Conservation (phyloP, 2,113 vertebrate species). For the pig (Sus scrofa) region T2T-Sscrofa CM000827.6:78579501-78580000, state of each 20-base stretch:
- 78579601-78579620: background rate
- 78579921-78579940: conserved; percentile 40
- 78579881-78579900: conserved; percentile 44
- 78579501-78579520: conserved; percentile 35
- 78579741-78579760: background rate
- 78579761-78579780: background rate
- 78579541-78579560: background rate
- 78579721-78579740: background rate
- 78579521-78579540: background rate
- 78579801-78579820: background rate
- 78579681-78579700: background rate
- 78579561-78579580: background rate
- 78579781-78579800: conserved; percentile 58
- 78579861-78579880: conserved; percentile 6
- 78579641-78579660: background rate
- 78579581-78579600: background rate
- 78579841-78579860: background rate
- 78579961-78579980: background rate
- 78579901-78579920: background rate
- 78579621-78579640: background rate
- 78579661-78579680: background rate
- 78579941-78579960: background rate
- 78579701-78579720: background rate
- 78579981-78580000: background rate
- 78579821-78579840: background rate